A percentile compares a stretch with the other conserved stretches of the same genome.
Conservation (phyloP, 2,888 invertebrate species). For the Lasioglossum malachurum region DNA sequence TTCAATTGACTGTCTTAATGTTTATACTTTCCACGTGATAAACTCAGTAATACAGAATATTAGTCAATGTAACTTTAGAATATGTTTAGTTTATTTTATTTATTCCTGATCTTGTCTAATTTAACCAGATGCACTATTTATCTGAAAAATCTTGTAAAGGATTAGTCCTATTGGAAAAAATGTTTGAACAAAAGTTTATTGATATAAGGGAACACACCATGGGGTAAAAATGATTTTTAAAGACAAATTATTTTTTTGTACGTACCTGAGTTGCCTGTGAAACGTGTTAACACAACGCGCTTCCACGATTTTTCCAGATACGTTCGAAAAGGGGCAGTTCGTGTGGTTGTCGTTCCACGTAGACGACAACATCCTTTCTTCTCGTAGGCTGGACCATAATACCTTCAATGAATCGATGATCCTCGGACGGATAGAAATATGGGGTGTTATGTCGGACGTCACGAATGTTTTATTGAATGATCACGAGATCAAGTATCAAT, state of each 20-base stretch:
- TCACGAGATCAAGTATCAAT: conserved; percentile 71
- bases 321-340: conserved; percentile 76
- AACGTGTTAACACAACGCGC: background rate
- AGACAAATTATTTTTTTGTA: background rate
- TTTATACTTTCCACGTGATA: too few relatives aligned
- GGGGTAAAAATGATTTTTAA: background rate
- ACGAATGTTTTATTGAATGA: conserved; percentile 78
- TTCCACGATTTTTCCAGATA: conserved; percentile 70
- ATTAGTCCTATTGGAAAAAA: background rate
- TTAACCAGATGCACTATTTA: background rate
- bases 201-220: background rate
- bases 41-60: too few relatives aligned
- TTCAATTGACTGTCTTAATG: too few relatives aligned
- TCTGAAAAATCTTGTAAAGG: background rate
- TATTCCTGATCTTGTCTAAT: too few relatives aligned
- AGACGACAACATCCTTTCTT: conserved; percentile 63
- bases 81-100: too few relatives aligned
- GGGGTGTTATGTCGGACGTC: conserved; percentile 79
- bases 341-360: conserved; percentile 75
- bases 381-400: conserved; percentile 40
- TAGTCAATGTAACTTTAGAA: too few relatives aligned
- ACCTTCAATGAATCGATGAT: conserved; percentile 68
- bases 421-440: conserved; percentile 78
- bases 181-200: background rate
- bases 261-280: background rate